Base-by-base conservation (phyloP, 2,797 vertebrate genomes). In the Antennarius maculatus region DNA sequence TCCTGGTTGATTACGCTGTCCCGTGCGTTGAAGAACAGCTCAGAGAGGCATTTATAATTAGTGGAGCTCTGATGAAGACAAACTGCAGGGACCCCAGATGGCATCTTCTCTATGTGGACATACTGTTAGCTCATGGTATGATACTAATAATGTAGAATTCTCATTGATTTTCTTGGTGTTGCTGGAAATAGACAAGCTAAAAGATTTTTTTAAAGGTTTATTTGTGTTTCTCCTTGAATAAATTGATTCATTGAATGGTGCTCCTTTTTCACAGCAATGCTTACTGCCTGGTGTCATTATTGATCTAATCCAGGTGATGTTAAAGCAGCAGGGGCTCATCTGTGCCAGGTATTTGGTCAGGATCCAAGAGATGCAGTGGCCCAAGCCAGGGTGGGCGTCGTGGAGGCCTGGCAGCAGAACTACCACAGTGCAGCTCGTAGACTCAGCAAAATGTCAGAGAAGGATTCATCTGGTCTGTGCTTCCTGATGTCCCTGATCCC, bases 41-140 rank as follows among this genome's bases (percentile, higher is more conserved):
- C 6, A 64, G 70, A 50, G 94, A 94, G 37, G 93, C 95, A 39
- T 92, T 94, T 47, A 37, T 90, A 0, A 79, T 93, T 2, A 89
- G 89, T 54, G 84, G 90, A 73, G 85, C 92, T 0, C 90, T 99
- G 64, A 79, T 93, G 84, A 91, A 86, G 73, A 92, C 94, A 0
- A 86, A 95, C 61, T 81, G 63, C 55, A 80, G 79, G 69, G 90
- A 92, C 49, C 86, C 89, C 16, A 91, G 84, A 4, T 92, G 93
- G 84, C 95, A 95, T 76, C 74, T 96, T 37, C 91, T 99, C 39
- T 94, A 95, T 29, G 81, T 90, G 1, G 97, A 99, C 60, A 86
- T 86, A 50, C 83, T 97, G 28, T 86, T 94, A 28, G 93, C 93
- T 5, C 86, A 83, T 83, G 97, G 97, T 98, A 81, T 77, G 90